phyloP scores from a whole-genome alignment of 2,797 vertebrate species.

The Crypturellus tataupa region DNA sequence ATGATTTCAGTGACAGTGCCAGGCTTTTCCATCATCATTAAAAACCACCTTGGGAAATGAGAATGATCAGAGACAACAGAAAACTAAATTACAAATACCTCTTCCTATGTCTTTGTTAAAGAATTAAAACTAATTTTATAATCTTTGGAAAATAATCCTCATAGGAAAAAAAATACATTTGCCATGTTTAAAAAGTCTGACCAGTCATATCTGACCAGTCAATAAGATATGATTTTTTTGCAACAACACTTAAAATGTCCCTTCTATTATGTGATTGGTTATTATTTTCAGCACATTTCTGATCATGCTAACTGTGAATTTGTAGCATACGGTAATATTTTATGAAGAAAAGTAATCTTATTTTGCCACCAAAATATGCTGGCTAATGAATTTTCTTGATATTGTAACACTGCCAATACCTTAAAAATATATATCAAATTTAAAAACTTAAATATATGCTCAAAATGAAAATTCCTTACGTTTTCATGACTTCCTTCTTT shows the following conservation, averaged over 20 bases:
- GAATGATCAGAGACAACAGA: not conserved
- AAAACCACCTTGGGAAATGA: not conserved
- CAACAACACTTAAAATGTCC: not conserved
- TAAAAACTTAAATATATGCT: not conserved
- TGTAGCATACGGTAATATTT: rapidly evolving
- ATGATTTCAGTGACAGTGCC: not conserved
- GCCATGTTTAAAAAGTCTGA: not conserved
- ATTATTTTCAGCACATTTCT: not conserved
- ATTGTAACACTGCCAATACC: rapidly evolving
- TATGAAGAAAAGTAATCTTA: not conserved
- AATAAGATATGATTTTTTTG: not conserved
- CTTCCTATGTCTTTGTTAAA: not conserved
- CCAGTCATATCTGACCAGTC: not conserved
- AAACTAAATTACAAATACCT: not conserved
- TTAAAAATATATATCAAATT: not conserved
- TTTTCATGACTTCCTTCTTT: not conserved
- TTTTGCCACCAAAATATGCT: rapidly evolving
- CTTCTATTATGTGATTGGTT: not conserved
- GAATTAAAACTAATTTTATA: not conserved
- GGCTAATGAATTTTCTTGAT: rapidly evolving
- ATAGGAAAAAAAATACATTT: not conserved
- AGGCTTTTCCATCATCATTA: not conserved
- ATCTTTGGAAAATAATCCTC: rapidly evolving
- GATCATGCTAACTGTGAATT: not conserved
- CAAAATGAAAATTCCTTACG: not conserved